A percentile compares a stretch with the other conserved stretches of the same genome.
Evolutionary conservation across 2,113 vertebrate genomes (phyloP).

Genomic region (Pogona vitticeps): DNA sequence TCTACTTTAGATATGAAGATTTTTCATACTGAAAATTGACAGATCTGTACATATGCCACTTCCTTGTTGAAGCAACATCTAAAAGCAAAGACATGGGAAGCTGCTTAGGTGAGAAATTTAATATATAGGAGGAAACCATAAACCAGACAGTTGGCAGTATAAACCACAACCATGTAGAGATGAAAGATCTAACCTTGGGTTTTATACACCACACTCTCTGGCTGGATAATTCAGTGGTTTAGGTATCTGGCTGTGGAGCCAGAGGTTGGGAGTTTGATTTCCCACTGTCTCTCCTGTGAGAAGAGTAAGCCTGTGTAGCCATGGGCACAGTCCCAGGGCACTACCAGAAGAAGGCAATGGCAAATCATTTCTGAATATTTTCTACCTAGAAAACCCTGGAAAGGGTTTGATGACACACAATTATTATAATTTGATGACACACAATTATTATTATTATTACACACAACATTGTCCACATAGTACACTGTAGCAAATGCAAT

Average conservation of each 20-base stretch:
- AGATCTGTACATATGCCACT: neutral
- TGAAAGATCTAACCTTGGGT: neutral
- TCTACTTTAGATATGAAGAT: slow-evolving; percentile 24
- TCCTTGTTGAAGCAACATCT: slow-evolving; percentile 24
- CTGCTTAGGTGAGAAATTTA: neutral
- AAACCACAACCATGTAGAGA: neutral
- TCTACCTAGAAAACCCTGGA: too few relatives aligned
- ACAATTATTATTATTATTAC: too few relatives aligned
- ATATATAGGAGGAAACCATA: neutral
- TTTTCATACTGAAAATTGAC: neutral
- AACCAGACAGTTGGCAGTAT: neutral
- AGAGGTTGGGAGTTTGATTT: too few relatives aligned
- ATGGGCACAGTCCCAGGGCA: too few relatives aligned
- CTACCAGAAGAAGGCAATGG: too few relatives aligned
- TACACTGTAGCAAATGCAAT: neutral
- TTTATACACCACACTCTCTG: neutral
- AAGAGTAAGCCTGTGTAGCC: too few relatives aligned
- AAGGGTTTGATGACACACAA: too few relatives aligned
- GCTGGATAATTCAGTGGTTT: too few relatives aligned
- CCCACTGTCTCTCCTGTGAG: too few relatives aligned
- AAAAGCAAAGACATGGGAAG: slow-evolving; percentile 18
- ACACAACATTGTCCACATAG: neutral
- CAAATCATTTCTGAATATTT: too few relatives aligned
- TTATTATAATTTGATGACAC: too few relatives aligned
- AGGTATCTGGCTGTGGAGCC: too few relatives aligned